These are phyloP conservation scores for cattle (Bos taurus) DNA, from an alignment of 2,113 vertebrate species.

Conservation along the genomic window ARS-UCD2.0 NC_037342.1:31064001-31064500, in stretches of 20 bases:
- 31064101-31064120: not conserved
- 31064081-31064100: not conserved
- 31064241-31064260: not conserved
- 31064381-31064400: not conserved
- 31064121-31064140: not conserved
- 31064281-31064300: not conserved
- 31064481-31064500: not conserved
- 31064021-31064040: not conserved
- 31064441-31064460: not conserved
- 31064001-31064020: not conserved
- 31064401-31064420: not conserved
- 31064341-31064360: not conserved
- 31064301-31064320: not conserved
- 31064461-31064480: not conserved
- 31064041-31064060: not conserved
- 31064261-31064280: not conserved
- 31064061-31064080: not conserved
- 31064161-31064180: not conserved
- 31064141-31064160: not conserved
- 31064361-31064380: not conserved
- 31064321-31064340: not conserved
- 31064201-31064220: not conserved
- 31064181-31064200: not conserved
- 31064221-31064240: not conserved
- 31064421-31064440: not conserved